Percentiles rank a stretch among this genome's conserved stretches.
Evolutionary conservation across 2,888 invertebrate species (phyloP).

Genomic region (Tetranychus piercei): DNA sequence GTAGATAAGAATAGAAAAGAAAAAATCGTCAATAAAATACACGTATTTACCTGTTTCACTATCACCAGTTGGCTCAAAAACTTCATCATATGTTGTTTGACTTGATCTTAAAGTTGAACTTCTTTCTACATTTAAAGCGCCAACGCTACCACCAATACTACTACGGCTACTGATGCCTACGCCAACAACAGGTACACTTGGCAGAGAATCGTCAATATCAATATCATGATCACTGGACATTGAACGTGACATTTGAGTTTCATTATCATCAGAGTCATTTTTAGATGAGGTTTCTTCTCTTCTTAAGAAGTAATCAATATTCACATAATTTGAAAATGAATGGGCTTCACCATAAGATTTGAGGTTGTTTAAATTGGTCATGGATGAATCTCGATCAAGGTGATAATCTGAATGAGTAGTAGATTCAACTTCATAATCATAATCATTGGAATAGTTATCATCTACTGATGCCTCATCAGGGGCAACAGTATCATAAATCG

Average conservation of each 20-base stretch:
- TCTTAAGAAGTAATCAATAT: slow-evolving; percentile 67
- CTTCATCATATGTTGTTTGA: slow-evolving; percentile 17
- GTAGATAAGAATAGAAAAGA: background rate
- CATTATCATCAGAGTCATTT: slow-evolving; percentile 23
- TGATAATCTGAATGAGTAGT: background rate
- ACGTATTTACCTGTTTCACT: background rate
- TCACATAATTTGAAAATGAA: slow-evolving; percentile 48
- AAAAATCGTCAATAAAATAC: background rate
- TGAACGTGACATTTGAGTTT: slow-evolving; percentile 23
- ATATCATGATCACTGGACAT: slow-evolving; percentile 26
- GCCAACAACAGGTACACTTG: background rate
- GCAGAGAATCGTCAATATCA: slow-evolving; percentile 12
- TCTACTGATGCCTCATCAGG: slow-evolving; percentile 35
- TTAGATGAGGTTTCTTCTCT: slow-evolving; percentile 20
- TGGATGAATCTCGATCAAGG: background rate
- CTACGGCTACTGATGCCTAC: background rate
- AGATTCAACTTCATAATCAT: background rate
- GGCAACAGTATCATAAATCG: slow-evolving; percentile 40
- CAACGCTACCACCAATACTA: slow-evolving; percentile 4
- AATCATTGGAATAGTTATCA: slow-evolving; percentile 10
- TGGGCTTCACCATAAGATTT: slow-evolving; percentile 10
- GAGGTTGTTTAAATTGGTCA: background rate
- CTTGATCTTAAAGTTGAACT: background rate
- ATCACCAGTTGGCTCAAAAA: slow-evolving; percentile 13
- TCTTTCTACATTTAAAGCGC: background rate